A percentile compares a stretch with the other conserved stretches of the same genome.
Evolutionary conservation across 2,113 vertebrate genomes (phyloP).

Genomic region (Xenopus laevis): DNA sequence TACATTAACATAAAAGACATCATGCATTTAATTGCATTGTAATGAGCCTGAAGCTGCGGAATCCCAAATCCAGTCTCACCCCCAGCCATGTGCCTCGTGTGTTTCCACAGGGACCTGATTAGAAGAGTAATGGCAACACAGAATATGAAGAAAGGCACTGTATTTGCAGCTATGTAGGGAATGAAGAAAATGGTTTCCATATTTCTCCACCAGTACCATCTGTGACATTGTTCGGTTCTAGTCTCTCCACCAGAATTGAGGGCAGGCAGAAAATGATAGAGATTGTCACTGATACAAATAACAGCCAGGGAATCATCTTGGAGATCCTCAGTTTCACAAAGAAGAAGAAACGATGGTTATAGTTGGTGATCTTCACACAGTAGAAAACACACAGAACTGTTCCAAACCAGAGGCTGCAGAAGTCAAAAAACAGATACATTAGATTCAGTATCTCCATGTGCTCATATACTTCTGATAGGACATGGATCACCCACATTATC

Average conservation of each 20-base stretch:
- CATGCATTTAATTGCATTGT: conserved; percentile 50
- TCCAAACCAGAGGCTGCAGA: conserved; percentile 44
- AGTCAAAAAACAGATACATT: conserved; percentile 17
- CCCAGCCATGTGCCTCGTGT: conserved; percentile 46
- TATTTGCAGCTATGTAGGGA: conserved; percentile 16
- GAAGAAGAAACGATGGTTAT: conserved; percentile 30
- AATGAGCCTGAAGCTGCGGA: conserved; percentile 45
- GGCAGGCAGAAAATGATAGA: neutral
- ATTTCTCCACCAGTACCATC: rapidly evolving
- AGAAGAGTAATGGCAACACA: conserved; percentile 49
- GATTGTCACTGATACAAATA: conserved; percentile 12
- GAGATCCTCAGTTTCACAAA: conserved; percentile 47
- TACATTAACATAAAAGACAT: conserved; percentile 5
- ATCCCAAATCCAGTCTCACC: conserved; percentile 37
- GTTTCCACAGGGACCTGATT: conserved; percentile 48
- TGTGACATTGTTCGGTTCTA: neutral
- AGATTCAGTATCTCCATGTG: no score
- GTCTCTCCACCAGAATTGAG: neutral
- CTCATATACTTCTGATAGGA: no score
- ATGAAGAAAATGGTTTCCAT: neutral
- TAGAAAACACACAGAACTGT: conserved; percentile 50
- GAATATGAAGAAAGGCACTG: conserved; percentile 51
- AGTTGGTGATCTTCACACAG: conserved; percentile 44
- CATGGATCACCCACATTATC: neutral
- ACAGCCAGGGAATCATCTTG: conserved; percentile 39